Evolutionary conservation across 2,113 vertebrate species (phyloP).

Genomic region (Gadus macrocephalus): DNA sequence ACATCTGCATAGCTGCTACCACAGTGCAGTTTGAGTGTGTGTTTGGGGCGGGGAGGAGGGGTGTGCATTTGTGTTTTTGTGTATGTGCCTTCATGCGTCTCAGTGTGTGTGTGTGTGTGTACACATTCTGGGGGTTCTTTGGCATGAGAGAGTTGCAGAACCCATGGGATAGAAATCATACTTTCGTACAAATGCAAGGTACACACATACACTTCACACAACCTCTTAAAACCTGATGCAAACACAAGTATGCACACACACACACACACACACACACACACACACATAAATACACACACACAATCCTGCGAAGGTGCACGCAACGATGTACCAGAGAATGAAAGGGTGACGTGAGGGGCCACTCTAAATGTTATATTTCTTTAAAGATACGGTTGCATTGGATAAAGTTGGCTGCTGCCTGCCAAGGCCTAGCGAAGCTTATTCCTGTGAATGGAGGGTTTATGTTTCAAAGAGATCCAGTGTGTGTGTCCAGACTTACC

Average conservation of each 20-base stretch:
- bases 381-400: no score
- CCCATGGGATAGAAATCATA: no score
- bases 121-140: no score
- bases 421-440: constrained; percentile 40
- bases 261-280: constrained; percentile 19
- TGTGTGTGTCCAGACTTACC: constrained; percentile 13
- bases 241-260: not conserved
- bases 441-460: constrained; percentile 23
- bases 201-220: constrained; percentile 1
- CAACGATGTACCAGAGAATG: not conserved
- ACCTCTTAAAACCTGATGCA: not conserved
- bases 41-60: no score
- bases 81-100: not conserved
- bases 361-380: no score
- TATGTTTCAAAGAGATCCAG: no score
- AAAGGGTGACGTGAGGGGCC: no score
- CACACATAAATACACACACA: not conserved
- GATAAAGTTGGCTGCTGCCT: not conserved
- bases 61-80: not conserved
- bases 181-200: constrained; percentile 10
- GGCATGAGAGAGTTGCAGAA: no score
- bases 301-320: not conserved
- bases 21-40: no score
- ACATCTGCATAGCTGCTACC: no score
- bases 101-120: no score